Evolutionary conservation across 2,888 invertebrate genomes (phyloP).

Genomic region (Synanthedon myopaeformis): DNA sequence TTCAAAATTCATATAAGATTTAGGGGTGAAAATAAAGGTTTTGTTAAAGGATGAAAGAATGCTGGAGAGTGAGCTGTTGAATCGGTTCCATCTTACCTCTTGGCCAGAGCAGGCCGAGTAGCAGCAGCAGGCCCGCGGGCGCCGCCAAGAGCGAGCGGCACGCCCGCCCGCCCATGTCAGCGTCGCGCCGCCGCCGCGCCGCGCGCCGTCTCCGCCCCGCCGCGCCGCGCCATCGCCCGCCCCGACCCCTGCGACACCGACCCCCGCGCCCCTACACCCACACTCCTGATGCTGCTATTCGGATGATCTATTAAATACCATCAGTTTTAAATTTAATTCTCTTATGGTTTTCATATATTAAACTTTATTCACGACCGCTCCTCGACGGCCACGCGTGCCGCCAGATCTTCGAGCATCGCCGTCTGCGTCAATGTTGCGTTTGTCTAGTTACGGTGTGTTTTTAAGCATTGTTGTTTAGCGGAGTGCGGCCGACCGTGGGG

Average conservation of each 20-base stretch:
- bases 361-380: conserved; percentile 53
- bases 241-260: conserved; percentile 33
- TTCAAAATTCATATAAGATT: no score
- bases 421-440: conserved; percentile 44
- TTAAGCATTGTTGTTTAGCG: conserved; percentile 67
- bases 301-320: conserved; percentile 46
- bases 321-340: conserved; percentile 48
- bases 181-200: conserved; percentile 57
- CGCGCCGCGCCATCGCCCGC: conserved; percentile 50
- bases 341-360: conserved; percentile 59
- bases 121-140: conserved; percentile 67
- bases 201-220: conserved; percentile 42
- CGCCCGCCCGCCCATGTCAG: conserved; percentile 67
- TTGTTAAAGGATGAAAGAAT: no score
- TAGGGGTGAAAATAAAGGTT: no score
- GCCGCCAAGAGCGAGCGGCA: conserved; percentile 67
- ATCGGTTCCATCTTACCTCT: conserved; percentile 38
- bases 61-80: no score
- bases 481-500: conserved; percentile 70
- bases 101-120: conserved; percentile 55
- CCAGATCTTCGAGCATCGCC: conserved; percentile 58
- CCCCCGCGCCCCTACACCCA: conserved; percentile 19
- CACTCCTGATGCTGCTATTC: conserved; percentile 37
- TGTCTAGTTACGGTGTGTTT: conserved; percentile 57
- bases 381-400: conserved; percentile 60